phyloP scores from a whole-genome alignment of 2,888 invertebrate species.

The Idaea aversata region DNA sequence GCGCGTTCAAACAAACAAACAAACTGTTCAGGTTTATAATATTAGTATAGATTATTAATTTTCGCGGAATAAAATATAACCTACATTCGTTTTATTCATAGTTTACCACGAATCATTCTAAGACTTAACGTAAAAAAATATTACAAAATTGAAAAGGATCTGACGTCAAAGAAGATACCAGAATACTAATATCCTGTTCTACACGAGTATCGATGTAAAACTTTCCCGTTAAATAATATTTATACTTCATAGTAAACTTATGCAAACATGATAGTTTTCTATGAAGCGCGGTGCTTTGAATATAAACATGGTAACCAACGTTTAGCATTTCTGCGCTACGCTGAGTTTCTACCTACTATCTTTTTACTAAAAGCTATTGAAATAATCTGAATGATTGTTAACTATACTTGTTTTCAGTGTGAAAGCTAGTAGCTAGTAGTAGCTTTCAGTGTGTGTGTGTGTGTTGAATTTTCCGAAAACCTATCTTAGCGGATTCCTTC shows the following conservation, averaged over 20 bases:
- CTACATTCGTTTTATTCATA: too few species aligned
- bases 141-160: slow-evolving; percentile 9
- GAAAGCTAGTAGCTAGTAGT: too few species aligned
- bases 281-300: slow-evolving; percentile 7
- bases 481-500: too few species aligned
- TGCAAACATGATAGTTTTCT: not conserved
- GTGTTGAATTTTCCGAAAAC: too few species aligned
- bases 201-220: slow-evolving; percentile 36
- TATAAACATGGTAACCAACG: slow-evolving; percentile 9
- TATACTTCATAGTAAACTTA: slow-evolving; percentile 21
- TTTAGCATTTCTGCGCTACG: slow-evolving; percentile 7
- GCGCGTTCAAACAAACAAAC: too few species aligned
- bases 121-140: not conserved
- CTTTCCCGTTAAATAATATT: slow-evolving; percentile 27
- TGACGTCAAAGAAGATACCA: slow-evolving; percentile 34
- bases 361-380: not conserved
- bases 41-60: too few species aligned
- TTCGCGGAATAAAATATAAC: too few species aligned
- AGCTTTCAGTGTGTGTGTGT: too few species aligned
- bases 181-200: slow-evolving; percentile 50
- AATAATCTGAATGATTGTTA: not conserved
- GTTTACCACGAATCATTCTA: not conserved
- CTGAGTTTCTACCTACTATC: not conserved
- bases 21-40: too few species aligned
- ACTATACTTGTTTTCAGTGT: too few species aligned